A percentile compares a stretch with the other conserved stretches of the same genome.
Evolutionary conservation across 53 echinoderm and acorn worm genomes (phyloP).

Genomic region (Glandiceps talaboti): DNA sequence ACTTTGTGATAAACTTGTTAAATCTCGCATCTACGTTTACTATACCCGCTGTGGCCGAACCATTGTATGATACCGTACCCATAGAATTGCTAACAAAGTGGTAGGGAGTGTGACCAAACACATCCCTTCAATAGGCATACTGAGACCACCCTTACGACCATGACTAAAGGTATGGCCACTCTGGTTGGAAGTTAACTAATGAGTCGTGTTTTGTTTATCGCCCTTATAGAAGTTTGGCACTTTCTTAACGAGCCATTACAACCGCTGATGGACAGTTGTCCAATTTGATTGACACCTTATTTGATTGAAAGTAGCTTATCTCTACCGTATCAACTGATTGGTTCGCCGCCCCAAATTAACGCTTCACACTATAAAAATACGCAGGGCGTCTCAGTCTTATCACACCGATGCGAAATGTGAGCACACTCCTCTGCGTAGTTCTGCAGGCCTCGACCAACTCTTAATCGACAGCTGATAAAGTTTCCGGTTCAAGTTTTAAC

Average conservation of each 20-base stretch:
- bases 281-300: not conserved
- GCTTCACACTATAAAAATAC: not conserved
- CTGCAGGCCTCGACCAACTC: too few relatives aligned
- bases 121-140: not conserved
- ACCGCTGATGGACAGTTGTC: not conserved
- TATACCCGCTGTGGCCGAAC: not conserved
- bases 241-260: not conserved
- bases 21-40: not conserved
- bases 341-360: not conserved
- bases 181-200: not conserved
- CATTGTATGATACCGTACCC: not conserved
- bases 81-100: not conserved
- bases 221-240: too few relatives aligned
- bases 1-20: too few relatives aligned
- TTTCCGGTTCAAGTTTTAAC: too few relatives aligned
- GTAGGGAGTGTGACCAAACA: not conserved
- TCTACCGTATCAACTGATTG: not conserved
- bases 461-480: too few relatives aligned
- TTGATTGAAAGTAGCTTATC: too few relatives aligned
- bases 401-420: too few relatives aligned
- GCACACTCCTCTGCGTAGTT: too few relatives aligned
- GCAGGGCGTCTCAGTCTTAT: too few relatives aligned
- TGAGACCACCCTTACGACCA: too few relatives aligned
- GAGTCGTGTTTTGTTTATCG: not conserved
- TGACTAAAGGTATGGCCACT: too few relatives aligned